These are phyloP conservation scores for Drosophila percnosoma DNA, from an alignment of 2,888 invertebrate species.

Conservation along the genomic window DNA sequence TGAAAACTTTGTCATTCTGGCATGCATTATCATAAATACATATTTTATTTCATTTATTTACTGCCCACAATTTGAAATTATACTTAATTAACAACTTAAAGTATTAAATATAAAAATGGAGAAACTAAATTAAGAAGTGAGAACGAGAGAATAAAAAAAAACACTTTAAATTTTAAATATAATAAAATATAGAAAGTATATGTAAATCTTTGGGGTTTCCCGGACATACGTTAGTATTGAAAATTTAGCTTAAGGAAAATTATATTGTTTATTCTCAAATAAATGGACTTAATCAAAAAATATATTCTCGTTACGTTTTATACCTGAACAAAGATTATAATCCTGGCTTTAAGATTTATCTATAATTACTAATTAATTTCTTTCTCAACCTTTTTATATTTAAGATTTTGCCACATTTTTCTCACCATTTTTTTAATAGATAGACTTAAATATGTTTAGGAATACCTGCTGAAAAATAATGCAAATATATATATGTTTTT, in stretches of 20 bases:
- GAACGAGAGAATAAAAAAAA: not conserved
- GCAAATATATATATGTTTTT: not conserved
- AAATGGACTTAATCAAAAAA: not conserved
- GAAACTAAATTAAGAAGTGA: not conserved
- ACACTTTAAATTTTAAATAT: not conserved
- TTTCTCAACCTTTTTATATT: too few relatives aligned
- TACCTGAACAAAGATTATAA: too few relatives aligned
- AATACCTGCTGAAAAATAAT: not conserved
- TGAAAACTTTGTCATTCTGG: not conserved
- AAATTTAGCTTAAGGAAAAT: not conserved
- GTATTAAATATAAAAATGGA: accelerated
- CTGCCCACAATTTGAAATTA: not conserved
- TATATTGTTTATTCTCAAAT: not conserved
- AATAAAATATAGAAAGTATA: not conserved
- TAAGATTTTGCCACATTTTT: not conserved
- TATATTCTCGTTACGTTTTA: not conserved
- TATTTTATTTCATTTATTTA: not conserved
- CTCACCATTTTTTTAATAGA: not conserved
- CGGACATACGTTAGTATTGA: not conserved
- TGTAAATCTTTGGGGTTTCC: not conserved
- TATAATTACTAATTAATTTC: too few relatives aligned
- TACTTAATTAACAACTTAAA: not conserved
- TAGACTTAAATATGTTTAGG: not conserved
- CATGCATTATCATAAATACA: not conserved
- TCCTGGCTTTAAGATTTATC: too few relatives aligned